These are phyloP conservation scores for Caenorhabditis tropicalis DNA, from an alignment of 1,140 invertebrate species.

Conservation along the genomic window DNA sequence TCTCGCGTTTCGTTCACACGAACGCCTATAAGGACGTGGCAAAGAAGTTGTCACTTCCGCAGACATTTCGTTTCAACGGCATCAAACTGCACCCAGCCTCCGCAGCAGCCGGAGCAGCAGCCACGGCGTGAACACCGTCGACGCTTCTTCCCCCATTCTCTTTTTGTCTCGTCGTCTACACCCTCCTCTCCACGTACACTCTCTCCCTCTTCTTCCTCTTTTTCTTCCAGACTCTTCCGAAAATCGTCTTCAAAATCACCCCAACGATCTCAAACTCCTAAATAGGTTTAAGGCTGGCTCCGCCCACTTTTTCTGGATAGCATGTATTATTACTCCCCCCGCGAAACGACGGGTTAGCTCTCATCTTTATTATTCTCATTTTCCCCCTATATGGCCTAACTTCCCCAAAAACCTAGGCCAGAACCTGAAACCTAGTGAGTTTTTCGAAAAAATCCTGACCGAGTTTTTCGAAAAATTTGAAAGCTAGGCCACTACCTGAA, in stretches of 20 bases:
- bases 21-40: constrained; percentile 58
- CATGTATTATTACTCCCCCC: background rate
- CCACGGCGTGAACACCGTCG: background rate
- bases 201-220: background rate
- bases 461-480: too few species aligned
- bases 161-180: background rate
- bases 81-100: background rate
- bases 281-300: background rate
- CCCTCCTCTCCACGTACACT: constrained; percentile 8
- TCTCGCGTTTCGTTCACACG: constrained; percentile 61
- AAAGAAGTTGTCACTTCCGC: constrained; percentile 57
- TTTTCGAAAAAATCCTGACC: too few species aligned
- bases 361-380: background rate
- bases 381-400: too few species aligned
- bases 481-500: too few species aligned
- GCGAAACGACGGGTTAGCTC: background rate
- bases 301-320: too few species aligned
- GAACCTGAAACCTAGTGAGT: too few species aligned
- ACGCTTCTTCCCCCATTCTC: background rate
- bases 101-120: background rate
- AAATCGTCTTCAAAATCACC: background rate
- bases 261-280: constrained; percentile 4
- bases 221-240: background rate
- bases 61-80: constrained; percentile 59
- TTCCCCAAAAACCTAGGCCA: too few species aligned